Evolutionary conservation across 2,113 vertebrate genomes (phyloP).

Genomic region (Ciconia maguari): DNA sequence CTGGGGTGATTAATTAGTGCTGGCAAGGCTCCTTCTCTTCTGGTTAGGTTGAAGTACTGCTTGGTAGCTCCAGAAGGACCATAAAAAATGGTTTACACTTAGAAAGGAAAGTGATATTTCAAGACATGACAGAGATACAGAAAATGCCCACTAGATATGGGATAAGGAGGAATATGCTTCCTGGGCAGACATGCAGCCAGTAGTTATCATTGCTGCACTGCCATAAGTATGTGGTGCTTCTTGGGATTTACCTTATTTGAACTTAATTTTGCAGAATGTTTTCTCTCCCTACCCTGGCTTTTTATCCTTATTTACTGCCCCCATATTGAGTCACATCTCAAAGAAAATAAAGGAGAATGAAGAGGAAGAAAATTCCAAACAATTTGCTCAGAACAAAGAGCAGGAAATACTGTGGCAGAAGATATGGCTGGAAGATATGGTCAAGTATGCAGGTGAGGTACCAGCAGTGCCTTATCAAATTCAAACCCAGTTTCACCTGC

Average conservation of each 20-base stretch:
- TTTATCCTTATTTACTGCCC: background rate
- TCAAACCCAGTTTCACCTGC: background rate
- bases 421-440: background rate
- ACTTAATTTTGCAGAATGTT: background rate
- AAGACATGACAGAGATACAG: background rate
- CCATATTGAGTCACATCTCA: background rate
- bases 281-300: background rate
- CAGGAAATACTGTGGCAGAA: background rate
- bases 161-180: background rate
- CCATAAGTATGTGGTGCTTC: background rate
- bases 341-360: background rate
- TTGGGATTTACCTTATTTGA: background rate
- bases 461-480: background rate
- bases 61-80: background rate
- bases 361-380: background rate
- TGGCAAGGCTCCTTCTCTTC: background rate
- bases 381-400: background rate
- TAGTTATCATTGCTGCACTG: background rate
- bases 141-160: background rate
- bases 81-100: background rate
- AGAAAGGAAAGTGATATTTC: background rate
- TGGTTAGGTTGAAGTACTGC: background rate
- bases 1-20: background rate
- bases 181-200: background rate
- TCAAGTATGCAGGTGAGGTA: background rate